Conservation (phyloP, 1,140 invertebrate species). For the Oryctes rhinoceros region DNA sequence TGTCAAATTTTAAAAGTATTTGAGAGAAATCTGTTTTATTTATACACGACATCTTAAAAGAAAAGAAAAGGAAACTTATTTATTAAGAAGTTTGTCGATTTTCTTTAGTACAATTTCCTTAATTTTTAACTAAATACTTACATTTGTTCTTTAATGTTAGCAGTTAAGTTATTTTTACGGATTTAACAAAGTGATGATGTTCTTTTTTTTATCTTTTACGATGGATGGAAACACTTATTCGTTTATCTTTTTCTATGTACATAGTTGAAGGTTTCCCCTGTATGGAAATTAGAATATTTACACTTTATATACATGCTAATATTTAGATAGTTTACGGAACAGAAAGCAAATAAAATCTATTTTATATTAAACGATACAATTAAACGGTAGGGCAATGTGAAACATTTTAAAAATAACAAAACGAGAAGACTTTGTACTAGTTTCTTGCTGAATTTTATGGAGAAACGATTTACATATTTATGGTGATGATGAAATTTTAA, state of each 20-base stretch:
- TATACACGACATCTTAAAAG: no score
- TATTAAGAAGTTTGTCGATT: neutral
- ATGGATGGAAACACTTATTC: no score
- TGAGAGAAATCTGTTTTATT: no score
- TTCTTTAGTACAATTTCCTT: slow-evolving; percentile 16
- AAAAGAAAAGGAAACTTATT: no score
- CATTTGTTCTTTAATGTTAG: neutral
- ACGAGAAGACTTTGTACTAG: no score
- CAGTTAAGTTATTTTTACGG: no score
- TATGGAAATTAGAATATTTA: neutral
- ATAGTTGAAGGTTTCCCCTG: neutral
- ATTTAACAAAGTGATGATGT: no score
- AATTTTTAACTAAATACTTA: neutral
- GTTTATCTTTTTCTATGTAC: neutral
- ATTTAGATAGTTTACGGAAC: neutral
- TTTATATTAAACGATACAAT: slow-evolving; percentile 1
- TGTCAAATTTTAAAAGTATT: no score
- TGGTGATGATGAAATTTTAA: neutral
- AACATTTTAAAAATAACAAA: neutral
- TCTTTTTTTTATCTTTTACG: no score
- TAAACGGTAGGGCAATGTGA: neutral
- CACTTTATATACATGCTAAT: neutral
- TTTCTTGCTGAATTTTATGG: no score
- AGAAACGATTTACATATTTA: no score
- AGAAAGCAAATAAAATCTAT: neutral